A percentile compares a stretch with the other conserved stretches of the same genome.
Conservation (phyloP, 2,113 vertebrate species). For the Nipponia nippon region DNA sequence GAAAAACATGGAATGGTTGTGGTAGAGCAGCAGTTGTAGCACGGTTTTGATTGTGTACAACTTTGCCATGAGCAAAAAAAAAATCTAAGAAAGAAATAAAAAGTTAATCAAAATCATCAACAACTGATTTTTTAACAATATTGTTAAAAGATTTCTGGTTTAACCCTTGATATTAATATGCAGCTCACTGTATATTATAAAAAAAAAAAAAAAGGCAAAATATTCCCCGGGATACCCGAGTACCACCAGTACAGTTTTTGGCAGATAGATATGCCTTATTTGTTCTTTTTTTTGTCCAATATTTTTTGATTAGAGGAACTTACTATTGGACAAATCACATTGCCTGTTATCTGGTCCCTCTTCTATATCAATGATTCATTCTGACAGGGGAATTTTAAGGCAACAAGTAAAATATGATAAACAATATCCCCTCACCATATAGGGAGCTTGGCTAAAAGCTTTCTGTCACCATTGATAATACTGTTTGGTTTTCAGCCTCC, state of each 20-base stretch:
- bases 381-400: conserved; percentile 54
- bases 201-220: neutral
- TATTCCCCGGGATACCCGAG: neutral
- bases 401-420: conserved; percentile 67
- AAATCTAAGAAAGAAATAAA: neutral
- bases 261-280: neutral
- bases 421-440: conserved; percentile 40
- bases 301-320: neutral
- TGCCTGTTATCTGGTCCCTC: conserved; percentile 2
- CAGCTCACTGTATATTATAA: neutral
- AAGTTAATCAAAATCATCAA: neutral
- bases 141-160: neutral
- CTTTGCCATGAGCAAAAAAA: neutral
- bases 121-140: neutral
- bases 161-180: neutral
- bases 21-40: neutral
- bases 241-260: neutral
- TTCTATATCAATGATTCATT: conserved; percentile 46
- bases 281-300: neutral
- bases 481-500: conserved; percentile 26
- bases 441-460: conserved; percentile 60
- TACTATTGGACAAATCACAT: neutral
- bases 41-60: neutral
- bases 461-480: conserved; percentile 60
- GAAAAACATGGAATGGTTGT: neutral